Base-by-base conservation (phyloP, 2,113 vertebrate species). In the Tympanuchus pallidicinctus region DNA sequence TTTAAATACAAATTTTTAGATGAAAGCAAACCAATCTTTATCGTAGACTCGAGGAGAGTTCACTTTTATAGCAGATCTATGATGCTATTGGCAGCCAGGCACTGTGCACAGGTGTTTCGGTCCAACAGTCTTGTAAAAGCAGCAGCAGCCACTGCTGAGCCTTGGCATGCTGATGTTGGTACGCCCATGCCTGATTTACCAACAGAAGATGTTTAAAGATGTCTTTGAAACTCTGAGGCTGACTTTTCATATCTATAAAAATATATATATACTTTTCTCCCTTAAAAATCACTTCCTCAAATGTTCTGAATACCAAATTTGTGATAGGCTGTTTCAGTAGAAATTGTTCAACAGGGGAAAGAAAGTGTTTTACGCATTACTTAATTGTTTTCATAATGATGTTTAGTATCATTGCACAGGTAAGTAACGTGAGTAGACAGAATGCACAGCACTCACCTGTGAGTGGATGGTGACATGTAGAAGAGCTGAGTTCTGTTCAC, bases 391-490 rank as follows among this genome's bases (percentile, higher is more conserved):
- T n/a, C 17, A 4, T 34, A 25, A 21, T n/a, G n/a, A 13, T 16
- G 36, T 78, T 57, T 13, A 22, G 18, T 28, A 16, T 17, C 11
- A 2, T 10, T 43, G 67, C 78, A 52, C 38, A 56, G 71, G 38
- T 89, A 14, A 73, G 42, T 73, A 38, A 32, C 5, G 45, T 25
- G 67, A 34, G 21, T 59, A 32, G 66, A 18, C 43, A 74, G 82
- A 10, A 71, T 28, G 2, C 74, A 56, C 21, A 13, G 25, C 5
- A 1, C 50, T 65, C 18, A 15, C 24, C 61, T n/a, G 6, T 43
- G n/a, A 6, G 22, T 4, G 8, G 30, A 8, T 6, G n/a, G 6
- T 7, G 67, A 28, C 4, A 3, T 1, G 2, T 2, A 3, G 36
- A 59, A 36, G 54, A 61, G 59, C 63, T 2, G 11, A 50, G 63